These are phyloP conservation scores for Lonchura striata DNA, from an alignment of 2,113 vertebrate species.

Conservation along the genomic window DNA sequence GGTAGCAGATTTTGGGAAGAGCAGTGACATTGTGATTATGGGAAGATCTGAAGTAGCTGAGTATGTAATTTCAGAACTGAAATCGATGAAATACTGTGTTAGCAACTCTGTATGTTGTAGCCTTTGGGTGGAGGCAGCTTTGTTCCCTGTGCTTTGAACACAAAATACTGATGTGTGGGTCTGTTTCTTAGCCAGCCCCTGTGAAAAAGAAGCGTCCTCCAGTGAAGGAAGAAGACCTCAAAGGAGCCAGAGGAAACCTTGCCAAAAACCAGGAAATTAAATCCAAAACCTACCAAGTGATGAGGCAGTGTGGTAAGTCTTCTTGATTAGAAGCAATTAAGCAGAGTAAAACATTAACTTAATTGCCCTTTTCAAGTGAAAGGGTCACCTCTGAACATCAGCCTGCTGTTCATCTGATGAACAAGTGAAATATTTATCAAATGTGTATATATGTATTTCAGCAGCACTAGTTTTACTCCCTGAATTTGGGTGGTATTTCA, in stretches of 20 bases:
- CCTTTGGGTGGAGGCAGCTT: background rate
- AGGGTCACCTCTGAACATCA: background rate
- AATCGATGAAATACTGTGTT: background rate
- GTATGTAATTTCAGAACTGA: background rate
- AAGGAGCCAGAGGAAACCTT: constrained; percentile 90
- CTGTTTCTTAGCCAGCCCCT: constrained; percentile 57
- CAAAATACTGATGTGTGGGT: background rate
- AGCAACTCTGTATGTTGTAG: background rate
- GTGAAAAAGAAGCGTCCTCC: constrained; percentile 94
- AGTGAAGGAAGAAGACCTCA: constrained; percentile 94
- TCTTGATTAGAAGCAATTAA: background rate
- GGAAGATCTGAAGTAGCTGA: background rate
- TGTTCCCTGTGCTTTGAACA: background rate
- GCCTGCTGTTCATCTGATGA: background rate
- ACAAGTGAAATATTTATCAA: background rate
- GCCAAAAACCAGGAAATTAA: constrained; percentile 88
- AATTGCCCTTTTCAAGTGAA: background rate
- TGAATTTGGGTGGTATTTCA: fast-evolving
- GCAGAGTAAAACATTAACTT: background rate
- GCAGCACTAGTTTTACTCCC: background rate
- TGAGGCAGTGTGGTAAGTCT: constrained; percentile 89
- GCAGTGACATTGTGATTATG: background rate
- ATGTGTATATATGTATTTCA: background rate
- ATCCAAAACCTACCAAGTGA: constrained; percentile 97
- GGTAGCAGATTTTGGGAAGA: background rate